phyloP scores from a whole-genome alignment of 2,888 invertebrate genomes.

The Ormyrus pomaceus region DNA sequence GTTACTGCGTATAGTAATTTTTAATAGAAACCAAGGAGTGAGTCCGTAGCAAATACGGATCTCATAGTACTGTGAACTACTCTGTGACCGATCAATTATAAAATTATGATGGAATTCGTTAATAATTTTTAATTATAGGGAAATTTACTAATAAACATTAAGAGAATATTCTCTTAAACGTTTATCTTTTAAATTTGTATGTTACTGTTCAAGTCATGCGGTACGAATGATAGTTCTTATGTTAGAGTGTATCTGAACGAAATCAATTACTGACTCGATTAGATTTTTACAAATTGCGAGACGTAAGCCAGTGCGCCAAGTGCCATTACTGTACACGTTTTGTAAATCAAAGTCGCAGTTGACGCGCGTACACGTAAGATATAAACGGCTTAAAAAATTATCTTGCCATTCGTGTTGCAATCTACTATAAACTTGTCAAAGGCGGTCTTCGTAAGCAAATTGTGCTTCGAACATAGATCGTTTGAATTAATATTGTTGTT shows the following conservation, averaged over 20 bases:
- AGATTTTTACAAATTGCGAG: conserved; percentile 57
- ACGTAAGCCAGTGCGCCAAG: conserved; percentile 69
- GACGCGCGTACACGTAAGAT: conserved; percentile 53
- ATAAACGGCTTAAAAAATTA: conserved; percentile 58
- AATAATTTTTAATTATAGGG: conserved; percentile 41
- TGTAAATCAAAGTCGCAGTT: conserved; percentile 56
- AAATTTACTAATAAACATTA: conserved; percentile 36
- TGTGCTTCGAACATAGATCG: conserved; percentile 57
- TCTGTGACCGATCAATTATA: conserved; percentile 41
- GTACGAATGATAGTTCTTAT: conserved; percentile 55
- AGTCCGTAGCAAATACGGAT: conserved; percentile 52
- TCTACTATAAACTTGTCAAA: conserved; percentile 55
- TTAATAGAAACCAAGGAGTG: conserved; percentile 54
- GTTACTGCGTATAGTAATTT: conserved; percentile 56
- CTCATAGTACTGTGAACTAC: conserved; percentile 45
- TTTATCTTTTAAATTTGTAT: conserved; percentile 49
- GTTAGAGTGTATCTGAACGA: conserved; percentile 55
- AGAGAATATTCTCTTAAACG: conserved; percentile 18
- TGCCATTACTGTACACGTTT: conserved; percentile 68
- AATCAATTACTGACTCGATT: conserved; percentile 51
- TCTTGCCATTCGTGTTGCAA: conserved; percentile 62
- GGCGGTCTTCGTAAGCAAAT: conserved; percentile 52
- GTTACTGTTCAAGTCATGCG: conserved; percentile 51
- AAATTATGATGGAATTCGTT: conserved; percentile 51
- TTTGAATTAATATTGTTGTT: conserved; percentile 68